Percentiles rank a stretch among this genome's conserved stretches.
Evolutionary conservation across 2,113 vertebrate genomes (phyloP).

Genomic region (Aspidoscelis tigris): DNA sequence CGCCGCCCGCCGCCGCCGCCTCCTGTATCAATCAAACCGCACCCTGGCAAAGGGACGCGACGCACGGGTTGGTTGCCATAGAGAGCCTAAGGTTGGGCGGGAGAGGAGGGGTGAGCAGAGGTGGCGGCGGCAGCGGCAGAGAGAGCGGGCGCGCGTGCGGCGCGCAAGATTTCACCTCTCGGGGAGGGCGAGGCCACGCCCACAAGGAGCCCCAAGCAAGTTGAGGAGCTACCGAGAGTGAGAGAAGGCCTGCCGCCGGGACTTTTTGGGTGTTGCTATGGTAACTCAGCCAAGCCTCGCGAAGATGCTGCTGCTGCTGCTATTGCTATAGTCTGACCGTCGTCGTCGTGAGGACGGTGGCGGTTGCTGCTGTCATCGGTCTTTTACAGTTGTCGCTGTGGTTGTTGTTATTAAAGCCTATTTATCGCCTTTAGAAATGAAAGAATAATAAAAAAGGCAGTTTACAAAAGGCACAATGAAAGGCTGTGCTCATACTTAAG

Average conservation of each 20-base stretch:
- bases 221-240: no score
- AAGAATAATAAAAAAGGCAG: no score
- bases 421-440: no score
- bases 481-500: no score
- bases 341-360: no score
- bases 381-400: no score
- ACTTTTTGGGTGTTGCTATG: neutral
- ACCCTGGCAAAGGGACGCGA: neutral
- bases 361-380: no score
- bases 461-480: no score
- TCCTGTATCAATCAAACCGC: neutral
- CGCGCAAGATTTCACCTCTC: neutral
- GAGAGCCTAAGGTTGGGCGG: neutral
- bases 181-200: rapidly evolving
- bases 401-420: no score
- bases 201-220: no score
- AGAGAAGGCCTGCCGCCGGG: neutral
- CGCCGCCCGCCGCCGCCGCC: neutral
- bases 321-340: no score
- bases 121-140: neutral
- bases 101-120: no score
- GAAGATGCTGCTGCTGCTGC: neutral
- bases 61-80: conserved; percentile 17
- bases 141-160: neutral
- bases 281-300: neutral